phyloP scores from a whole-genome alignment of 2,797 vertebrate species.

The Pangasius djambal region DNA sequence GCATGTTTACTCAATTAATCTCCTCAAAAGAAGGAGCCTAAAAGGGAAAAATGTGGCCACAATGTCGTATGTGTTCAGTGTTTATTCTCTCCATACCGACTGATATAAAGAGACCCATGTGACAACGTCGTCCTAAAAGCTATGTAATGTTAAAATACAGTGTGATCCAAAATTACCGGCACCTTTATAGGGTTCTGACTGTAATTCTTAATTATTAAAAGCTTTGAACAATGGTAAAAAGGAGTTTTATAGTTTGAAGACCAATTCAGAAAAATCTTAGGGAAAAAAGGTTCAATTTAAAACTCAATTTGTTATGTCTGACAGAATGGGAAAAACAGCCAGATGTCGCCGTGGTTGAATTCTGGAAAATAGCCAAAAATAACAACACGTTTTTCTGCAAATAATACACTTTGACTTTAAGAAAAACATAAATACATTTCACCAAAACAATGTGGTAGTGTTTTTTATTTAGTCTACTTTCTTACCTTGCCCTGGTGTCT shows the following conservation, averaged over 20 bases:
- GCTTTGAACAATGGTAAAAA: neutral
- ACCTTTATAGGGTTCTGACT: neutral
- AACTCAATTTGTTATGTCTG: neutral
- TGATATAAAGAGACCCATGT: neutral
- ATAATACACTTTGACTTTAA: neutral
- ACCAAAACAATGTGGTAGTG: neutral
- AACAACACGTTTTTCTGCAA: neutral
- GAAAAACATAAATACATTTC: neutral
- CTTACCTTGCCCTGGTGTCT: neutral
- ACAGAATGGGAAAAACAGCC: too few species aligned
- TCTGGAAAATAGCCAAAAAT: neutral
- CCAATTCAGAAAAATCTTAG: neutral
- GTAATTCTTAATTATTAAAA: neutral
- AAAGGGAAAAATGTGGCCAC: neutral
- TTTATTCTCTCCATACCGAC: neutral
- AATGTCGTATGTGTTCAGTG: neutral
- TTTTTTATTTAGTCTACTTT: neutral
- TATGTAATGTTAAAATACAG: neutral
- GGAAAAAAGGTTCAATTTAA: neutral
- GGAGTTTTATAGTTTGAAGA: neutral
- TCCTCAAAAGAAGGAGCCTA: neutral
- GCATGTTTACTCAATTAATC: neutral
- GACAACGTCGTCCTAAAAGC: neutral
- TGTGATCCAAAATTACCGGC: neutral
- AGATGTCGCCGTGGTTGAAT: too few species aligned